Conservation (phyloP, 2,113 vertebrate species). For the Chiloscyllium plagiosum region DNA sequence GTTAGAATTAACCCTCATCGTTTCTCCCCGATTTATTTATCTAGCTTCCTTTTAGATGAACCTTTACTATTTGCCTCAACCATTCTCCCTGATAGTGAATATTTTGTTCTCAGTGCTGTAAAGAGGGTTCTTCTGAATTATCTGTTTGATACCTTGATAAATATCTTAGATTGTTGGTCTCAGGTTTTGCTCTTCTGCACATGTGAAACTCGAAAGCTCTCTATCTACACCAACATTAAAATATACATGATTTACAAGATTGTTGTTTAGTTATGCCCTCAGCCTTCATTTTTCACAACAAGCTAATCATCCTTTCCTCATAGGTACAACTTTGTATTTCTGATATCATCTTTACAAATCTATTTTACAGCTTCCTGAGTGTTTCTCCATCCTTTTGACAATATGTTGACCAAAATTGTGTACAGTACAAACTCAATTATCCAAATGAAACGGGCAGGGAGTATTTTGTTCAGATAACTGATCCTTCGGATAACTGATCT, state of each 20-base stretch:
- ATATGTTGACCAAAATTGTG: neutral
- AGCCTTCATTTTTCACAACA: neutral
- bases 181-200: neutral
- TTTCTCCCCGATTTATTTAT: neutral
- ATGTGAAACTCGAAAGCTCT: neutral
- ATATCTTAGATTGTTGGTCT: neutral
- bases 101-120: neutral
- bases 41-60: neutral
- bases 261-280: too few relatives aligned
- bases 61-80: neutral
- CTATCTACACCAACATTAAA: neutral
- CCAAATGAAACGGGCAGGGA: too few relatives aligned
- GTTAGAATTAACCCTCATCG: neutral
- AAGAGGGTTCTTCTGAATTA: neutral
- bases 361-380: neutral
- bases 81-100: neutral
- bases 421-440: too few relatives aligned
- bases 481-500: too few relatives aligned
- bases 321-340: neutral
- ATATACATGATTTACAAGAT: neutral
- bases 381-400: neutral
- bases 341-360: neutral
- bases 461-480: too few relatives aligned
- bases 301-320: neutral
- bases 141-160: neutral